phyloP scores from a whole-genome alignment of 2,113 vertebrate species.

The Rhea americana region DNA sequence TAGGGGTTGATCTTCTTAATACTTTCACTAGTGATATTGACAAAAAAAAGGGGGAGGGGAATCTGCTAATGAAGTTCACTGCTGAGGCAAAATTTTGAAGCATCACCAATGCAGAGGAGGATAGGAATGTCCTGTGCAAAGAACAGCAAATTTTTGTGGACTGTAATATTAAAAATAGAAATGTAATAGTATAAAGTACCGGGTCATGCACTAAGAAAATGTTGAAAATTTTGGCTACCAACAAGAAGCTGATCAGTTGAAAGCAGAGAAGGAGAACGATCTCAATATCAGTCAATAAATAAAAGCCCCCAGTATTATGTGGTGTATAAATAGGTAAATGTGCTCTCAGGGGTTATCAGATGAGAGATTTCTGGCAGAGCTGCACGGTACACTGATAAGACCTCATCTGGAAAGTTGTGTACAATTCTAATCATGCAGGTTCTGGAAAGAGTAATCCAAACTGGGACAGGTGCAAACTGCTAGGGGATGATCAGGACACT shows the following conservation, averaged over 20 bases:
- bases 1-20: not conserved
- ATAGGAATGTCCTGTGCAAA: not conserved
- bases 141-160: not conserved
- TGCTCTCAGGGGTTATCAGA: not conserved
- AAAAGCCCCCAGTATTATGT: slow-evolving; percentile 20
- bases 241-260: not conserved
- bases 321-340: not conserved
- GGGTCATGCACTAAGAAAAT: not conserved
- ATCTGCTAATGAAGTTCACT: not conserved
- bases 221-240: slow-evolving; percentile 10
- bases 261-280: slow-evolving; percentile 29
- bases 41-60: not conserved
- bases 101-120: slow-evolving; percentile 8
- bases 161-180: slow-evolving; percentile 1
- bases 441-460: slow-evolving; percentile 48
- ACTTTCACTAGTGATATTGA: not conserved
- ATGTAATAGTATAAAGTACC: not conserved
- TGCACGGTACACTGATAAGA: not conserved
- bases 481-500: not conserved
- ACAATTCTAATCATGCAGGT: not conserved
- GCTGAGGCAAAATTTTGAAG: not conserved
- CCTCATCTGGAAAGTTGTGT: slow-evolving; percentile 15
- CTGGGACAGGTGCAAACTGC: slow-evolving; percentile 42
- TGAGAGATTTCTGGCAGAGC: slow-evolving; percentile 42
- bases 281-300: slow-evolving; percentile 1